A percentile compares a stretch with the other conserved stretches of the same genome.
Evolutionary conservation across 1,140 invertebrate genomes (phyloP).

Genomic region (Dinothrombium tinctorium): DNA sequence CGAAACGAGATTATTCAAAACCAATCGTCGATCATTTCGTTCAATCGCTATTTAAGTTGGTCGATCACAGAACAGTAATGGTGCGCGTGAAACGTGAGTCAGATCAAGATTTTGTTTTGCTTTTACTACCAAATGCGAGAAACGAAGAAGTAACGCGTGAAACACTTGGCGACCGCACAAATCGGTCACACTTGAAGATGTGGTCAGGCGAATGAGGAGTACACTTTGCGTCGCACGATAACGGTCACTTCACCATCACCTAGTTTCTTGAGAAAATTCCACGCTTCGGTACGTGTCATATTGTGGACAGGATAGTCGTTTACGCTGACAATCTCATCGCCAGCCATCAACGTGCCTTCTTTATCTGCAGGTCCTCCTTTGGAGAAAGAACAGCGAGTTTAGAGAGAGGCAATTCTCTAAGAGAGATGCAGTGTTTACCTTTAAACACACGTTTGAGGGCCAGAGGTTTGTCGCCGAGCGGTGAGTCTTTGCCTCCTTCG

Average conservation of each 20-base stretch:
- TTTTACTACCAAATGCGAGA: too few relatives aligned
- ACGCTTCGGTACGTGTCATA: constrained; percentile 71
- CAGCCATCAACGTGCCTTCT: constrained; percentile 49
- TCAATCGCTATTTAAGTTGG: too few relatives aligned
- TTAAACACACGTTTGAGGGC: constrained; percentile 16
- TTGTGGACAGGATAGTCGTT: constrained; percentile 50
- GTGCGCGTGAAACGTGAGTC: too few relatives aligned
- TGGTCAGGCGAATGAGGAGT: background rate
- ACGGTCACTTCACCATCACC: constrained; percentile 34
- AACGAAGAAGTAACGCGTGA: too few relatives aligned
- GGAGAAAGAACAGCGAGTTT: constrained; percentile 8
- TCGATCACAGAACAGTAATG: too few relatives aligned
- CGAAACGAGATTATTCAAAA: too few relatives aligned
- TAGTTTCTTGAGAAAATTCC: constrained; percentile 69
- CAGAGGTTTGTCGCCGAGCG: constrained; percentile 48
- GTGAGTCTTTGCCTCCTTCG: constrained; percentile 70
- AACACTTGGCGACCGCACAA: too few relatives aligned
- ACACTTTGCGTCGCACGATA: constrained; percentile 2
- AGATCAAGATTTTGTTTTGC: too few relatives aligned
- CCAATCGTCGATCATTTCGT: too few relatives aligned
- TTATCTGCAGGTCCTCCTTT: constrained; percentile 72
- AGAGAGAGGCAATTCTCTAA: background rate
- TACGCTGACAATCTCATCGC: constrained; percentile 60
- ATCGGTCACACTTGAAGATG: too few relatives aligned
- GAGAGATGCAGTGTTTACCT: constrained; percentile 10